A percentile compares a stretch with the other conserved stretches of the same genome.
These are phyloP conservation scores for Oreotrochilus melanogaster DNA, from an alignment of 2,113 vertebrate genomes.

Conservation along the genomic window DNA sequence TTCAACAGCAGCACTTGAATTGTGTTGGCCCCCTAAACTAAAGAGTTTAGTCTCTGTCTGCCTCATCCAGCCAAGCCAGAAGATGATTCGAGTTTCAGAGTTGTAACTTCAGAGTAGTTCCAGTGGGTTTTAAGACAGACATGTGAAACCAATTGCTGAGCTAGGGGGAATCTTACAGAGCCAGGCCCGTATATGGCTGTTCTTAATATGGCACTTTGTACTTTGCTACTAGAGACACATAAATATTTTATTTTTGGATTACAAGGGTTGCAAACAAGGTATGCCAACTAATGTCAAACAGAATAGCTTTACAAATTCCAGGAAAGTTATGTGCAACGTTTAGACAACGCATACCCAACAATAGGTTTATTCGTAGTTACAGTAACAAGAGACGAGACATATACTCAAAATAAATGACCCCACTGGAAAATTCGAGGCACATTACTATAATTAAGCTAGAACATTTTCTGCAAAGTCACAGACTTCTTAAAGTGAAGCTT, in stretches of 20 bases:
- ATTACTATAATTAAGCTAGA: slow-evolving; percentile 70
- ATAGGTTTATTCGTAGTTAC: slow-evolving; percentile 60
- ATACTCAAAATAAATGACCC: slow-evolving; percentile 70
- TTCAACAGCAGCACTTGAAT: neutral
- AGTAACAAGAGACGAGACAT: slow-evolving; percentile 65
- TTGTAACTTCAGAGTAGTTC: neutral
- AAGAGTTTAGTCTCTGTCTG: neutral
- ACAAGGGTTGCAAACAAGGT: slow-evolving; percentile 69
- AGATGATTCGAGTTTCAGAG: neutral
- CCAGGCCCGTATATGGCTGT: slow-evolving; percentile 57
- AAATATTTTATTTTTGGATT: slow-evolving; percentile 75
- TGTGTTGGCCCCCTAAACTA: neutral
- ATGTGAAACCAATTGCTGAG: neutral
- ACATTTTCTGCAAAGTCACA: slow-evolving; percentile 59
- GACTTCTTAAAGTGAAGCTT: slow-evolving; percentile 23
- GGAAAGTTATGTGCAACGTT: slow-evolving; percentile 57
- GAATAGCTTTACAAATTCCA: slow-evolving; percentile 71
- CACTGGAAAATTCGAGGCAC: slow-evolving; percentile 59
- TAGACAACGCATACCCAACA: slow-evolving; percentile 69
- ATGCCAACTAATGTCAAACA: slow-evolving; percentile 73
- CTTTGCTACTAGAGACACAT: slow-evolving; percentile 66
- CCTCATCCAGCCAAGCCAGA: neutral
- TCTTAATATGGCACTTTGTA: slow-evolving; percentile 60
- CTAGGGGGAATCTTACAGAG: slow-evolving; percentile 3
- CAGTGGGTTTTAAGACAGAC: neutral